These are phyloP conservation scores for Stigmatopora argus DNA, from an alignment of 2,113 vertebrate species.

Conservation along the genomic window DNA sequence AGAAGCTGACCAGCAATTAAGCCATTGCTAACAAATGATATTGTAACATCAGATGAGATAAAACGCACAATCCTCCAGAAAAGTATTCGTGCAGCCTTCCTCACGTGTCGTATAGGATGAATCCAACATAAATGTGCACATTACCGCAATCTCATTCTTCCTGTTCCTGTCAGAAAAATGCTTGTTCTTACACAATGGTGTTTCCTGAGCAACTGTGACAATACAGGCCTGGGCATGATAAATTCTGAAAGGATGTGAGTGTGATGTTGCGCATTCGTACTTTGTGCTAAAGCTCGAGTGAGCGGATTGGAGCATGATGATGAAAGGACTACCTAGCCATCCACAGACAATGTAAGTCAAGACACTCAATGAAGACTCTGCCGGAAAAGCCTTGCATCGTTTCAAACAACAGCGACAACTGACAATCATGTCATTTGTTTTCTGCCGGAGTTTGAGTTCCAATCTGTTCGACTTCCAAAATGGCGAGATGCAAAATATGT, in stretches of 20 bases:
- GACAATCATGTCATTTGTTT: background rate
- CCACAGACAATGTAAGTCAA: background rate
- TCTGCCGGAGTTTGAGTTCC: no score
- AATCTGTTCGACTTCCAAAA: background rate
- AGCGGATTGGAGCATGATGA: background rate
- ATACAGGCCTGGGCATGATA: constrained; percentile 17
- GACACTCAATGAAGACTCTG: background rate
- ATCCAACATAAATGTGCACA: background rate
- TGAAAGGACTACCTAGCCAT: constrained; percentile 10
- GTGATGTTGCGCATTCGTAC: constrained; percentile 25
- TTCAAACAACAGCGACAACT: background rate
- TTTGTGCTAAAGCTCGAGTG: constrained; percentile 11
- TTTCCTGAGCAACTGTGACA: constrained; percentile 70
- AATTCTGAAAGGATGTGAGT: constrained; percentile 8
- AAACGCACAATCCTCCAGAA: background rate
- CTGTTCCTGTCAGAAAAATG: background rate
- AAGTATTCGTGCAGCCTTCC: background rate
- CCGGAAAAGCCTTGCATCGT: background rate
- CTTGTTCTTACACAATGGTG: constrained; percentile 39
- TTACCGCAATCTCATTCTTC: background rate
- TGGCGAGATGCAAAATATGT: background rate
- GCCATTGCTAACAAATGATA: background rate
- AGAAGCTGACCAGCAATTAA: background rate
- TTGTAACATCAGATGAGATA: background rate
- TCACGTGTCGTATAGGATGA: no score